These are phyloP conservation scores for Scaptodrosophila lebanonensis DNA, from an alignment of 1,140 invertebrate species.

Conservation along the genomic window DNA sequence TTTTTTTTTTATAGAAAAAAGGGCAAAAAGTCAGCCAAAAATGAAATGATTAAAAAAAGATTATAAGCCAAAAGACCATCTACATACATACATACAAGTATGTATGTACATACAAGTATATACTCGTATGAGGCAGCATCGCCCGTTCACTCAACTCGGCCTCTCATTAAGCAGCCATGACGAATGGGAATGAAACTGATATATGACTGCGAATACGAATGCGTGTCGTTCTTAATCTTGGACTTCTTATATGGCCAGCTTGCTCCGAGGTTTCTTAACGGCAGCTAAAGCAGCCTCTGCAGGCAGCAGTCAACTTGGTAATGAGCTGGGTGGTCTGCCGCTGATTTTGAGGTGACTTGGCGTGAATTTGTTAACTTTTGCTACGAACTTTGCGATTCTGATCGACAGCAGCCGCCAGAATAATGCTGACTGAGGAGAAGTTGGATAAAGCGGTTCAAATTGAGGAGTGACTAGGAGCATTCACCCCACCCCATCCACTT, in stretches of 20 bases:
- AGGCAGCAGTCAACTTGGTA: conserved; percentile 28
- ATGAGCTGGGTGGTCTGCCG: conserved; percentile 63
- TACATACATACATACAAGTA: conserved; percentile 7
- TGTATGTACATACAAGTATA: conserved; percentile 18
- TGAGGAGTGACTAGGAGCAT: no score
- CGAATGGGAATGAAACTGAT: conserved; percentile 72
- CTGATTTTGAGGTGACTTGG: conserved; percentile 73
- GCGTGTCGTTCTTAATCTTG: conserved; percentile 18
- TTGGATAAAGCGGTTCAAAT: no score
- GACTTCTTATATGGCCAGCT: conserved; percentile 54
- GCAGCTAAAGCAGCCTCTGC: conserved; percentile 7
- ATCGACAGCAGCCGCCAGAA: not conserved
- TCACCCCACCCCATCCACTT: no score
- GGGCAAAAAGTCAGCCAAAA: conserved; percentile 26
- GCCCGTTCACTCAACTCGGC: conserved; percentile 63
- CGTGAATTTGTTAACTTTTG: conserved; percentile 76
- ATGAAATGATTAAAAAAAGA: conserved; percentile 69
- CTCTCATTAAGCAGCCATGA: conserved; percentile 73
- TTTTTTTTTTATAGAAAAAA: not conserved
- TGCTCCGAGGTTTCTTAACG: conserved; percentile 1
- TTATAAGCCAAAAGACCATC: conserved; percentile 45
- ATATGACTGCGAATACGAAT: conserved; percentile 45
- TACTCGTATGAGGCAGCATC: conserved; percentile 27
- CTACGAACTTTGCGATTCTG: conserved; percentile 23
- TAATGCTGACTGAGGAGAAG: no score